Evolutionary conservation across 2,888 invertebrate species (phyloP).

Genomic region (Eurytoma californica): DNA sequence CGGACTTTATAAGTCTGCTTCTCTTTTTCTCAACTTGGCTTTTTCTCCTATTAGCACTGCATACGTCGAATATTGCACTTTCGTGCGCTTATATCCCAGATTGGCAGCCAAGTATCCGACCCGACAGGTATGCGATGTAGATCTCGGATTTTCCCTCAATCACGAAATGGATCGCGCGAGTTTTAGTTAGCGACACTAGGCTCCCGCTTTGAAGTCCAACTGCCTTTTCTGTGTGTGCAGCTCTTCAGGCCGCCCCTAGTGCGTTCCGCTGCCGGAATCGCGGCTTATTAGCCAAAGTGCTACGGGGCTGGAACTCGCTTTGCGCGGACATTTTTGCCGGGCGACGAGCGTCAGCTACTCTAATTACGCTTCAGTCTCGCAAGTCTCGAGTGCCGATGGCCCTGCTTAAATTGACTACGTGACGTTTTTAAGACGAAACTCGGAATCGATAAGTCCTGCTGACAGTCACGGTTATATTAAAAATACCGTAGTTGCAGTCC

Average conservation of each 20-base stretch:
- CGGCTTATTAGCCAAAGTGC: conserved; percentile 53
- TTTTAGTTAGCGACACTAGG: conserved; percentile 70
- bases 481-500: no score
- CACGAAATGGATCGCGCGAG: conserved; percentile 73
- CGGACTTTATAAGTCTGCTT: neutral
- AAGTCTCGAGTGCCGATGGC: neutral
- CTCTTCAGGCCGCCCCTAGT: neutral
- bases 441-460: no score
- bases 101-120: no score
- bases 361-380: conserved; percentile 11
- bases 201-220: conserved; percentile 39
- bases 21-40: neutral
- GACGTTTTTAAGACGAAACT: no score
- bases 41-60: no score
- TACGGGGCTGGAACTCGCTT: no score
- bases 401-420: no score
- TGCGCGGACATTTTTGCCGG: conserved; percentile 5
- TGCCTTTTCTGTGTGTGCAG: neutral
- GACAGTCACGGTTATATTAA: no score
- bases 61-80: no score
- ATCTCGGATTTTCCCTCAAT: conserved; percentile 73
- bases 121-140: conserved; percentile 60
- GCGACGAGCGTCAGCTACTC: neutral
- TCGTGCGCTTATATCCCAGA: no score
- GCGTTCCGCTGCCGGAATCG: conserved; percentile 22